Evolutionary conservation across 2,113 vertebrate genomes (phyloP), one percentile per base, ranked within the genome.

Genomic region (Pseudolaguvia tuberculata): DNA sequence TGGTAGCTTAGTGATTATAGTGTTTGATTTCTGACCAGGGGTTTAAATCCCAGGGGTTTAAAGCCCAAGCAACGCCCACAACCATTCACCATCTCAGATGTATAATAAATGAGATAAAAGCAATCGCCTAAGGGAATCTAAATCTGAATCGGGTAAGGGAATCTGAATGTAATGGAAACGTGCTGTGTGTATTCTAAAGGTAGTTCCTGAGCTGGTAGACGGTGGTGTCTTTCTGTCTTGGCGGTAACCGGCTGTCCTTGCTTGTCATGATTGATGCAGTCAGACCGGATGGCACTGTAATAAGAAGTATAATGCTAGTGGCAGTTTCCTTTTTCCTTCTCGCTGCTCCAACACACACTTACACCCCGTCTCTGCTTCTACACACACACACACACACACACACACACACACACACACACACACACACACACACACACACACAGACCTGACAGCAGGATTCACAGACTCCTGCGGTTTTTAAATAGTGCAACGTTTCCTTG

Each of bases 401-500:
- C 35, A 53, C 63, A 50, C 61, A 45, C 39, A 56, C 25, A 58
- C 55, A 68, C 74, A 66, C 65, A 27, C 59, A 51, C 58, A 79
- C 48, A 75, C 51, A 75, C 66, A 42, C 59, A 59, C 67, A 65
- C 67, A 66, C 65, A 79, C 29, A 74, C 47, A 66, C 27, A 62
- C 39, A 21, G 39, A 31, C 27, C 77, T 48, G 27, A 79, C 51
- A 69, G 57, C 66, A 63, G 56, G 56, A 69, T 62, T 65, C 50
- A 70, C 47, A 62, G 59, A 75, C 52, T 71, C 79, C 75, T 71
- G 71, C 14, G 66, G 71, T 65, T 81, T 78, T 81, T 81, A 81
- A 81, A 81, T 81, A 81, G 75, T 66, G 79, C 79, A 78, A 66
- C 62, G 39, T 21, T 62, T 52, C 77, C 80, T 78, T 77, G 63